These are phyloP conservation scores for Tychaedon coryphoeus DNA, from an alignment of 2,113 vertebrate genomes.

Conservation along the genomic window DNA sequence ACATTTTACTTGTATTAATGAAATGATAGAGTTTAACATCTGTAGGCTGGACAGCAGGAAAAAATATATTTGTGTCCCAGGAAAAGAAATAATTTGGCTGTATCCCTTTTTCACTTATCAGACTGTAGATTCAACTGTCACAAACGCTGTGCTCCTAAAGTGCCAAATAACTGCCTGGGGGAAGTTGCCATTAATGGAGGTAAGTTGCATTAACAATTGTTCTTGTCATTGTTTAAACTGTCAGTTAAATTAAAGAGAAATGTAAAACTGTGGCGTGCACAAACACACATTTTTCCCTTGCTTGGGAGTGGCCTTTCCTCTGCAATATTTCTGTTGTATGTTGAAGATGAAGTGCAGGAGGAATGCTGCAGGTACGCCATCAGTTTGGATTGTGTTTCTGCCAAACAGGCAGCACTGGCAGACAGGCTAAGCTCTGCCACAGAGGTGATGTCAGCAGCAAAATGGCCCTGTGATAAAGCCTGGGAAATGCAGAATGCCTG, in stretches of 20 bases:
- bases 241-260: background rate
- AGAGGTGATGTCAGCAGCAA: background rate
- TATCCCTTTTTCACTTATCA: slow-evolving; percentile 54
- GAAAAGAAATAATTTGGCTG: background rate
- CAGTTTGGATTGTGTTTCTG: background rate
- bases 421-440: background rate
- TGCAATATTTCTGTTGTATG: background rate
- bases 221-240: background rate
- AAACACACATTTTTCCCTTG: background rate
- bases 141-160: slow-evolving; percentile 94
- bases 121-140: slow-evolving; percentile 98
- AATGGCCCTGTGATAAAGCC: background rate
- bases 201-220: slow-evolving; percentile 48
- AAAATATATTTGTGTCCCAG: background rate
- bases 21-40: background rate
- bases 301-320: background rate
- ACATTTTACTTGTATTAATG: background rate
- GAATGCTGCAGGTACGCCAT: rapidly evolving
- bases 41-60: background rate
- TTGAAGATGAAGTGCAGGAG: background rate
- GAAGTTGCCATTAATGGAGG: slow-evolving; percentile 94
- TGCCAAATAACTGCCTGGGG: slow-evolving; percentile 95
- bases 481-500: background rate
- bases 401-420: background rate
- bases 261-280: background rate